A percentile compares a stretch with the other conserved stretches of the same genome.
Evolutionary conservation across 2,113 vertebrate species (phyloP).

Genomic region (Rhodinocichla rosea): DNA sequence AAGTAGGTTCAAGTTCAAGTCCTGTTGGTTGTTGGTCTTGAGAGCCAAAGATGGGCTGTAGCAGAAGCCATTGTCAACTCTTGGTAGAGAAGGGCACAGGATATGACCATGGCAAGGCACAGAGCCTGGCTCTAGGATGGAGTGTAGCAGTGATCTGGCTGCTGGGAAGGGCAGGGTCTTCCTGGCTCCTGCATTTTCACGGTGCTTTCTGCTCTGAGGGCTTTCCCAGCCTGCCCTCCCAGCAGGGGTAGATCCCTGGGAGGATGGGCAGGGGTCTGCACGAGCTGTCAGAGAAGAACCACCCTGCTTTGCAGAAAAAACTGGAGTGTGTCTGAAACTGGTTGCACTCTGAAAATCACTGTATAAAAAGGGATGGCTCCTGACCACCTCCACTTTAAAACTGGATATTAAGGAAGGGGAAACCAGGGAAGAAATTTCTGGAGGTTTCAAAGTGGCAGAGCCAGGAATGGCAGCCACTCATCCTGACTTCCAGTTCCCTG

Average conservation of each 20-base stretch:
- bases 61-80: neutral
- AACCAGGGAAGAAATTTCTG: neutral
- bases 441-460: neutral
- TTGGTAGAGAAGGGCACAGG: neutral
- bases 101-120: neutral
- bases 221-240: neutral
- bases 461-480: neutral
- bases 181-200: rapidly evolving
- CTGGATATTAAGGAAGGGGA: neutral
- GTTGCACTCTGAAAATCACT: neutral
- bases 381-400: neutral
- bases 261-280: neutral
- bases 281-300: neutral
- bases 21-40: neutral
- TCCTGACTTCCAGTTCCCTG: neutral
- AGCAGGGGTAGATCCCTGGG: rapidly evolving
- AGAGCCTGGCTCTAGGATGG: neutral
- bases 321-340: neutral
- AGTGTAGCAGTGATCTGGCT: neutral
- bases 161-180: neutral
- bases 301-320: neutral
- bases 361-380: neutral
- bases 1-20: neutral
- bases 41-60: rapidly evolving
- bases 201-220: rapidly evolving